Evolutionary conservation across 2,888 invertebrate species (phyloP).

Genomic region (Blastobasis adustella): DNA sequence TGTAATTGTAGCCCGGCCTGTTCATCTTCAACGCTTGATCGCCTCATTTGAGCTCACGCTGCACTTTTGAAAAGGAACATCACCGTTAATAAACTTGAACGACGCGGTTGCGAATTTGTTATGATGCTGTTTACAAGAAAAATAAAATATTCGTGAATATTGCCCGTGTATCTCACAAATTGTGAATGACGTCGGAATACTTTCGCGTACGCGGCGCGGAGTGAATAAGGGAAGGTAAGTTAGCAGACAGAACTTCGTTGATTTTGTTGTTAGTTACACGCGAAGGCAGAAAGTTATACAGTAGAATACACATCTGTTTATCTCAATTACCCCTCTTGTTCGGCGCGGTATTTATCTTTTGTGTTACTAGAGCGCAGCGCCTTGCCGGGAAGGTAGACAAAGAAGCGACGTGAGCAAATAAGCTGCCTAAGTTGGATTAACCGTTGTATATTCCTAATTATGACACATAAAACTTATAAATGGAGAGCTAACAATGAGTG

Average conservation of each 20-base stretch:
- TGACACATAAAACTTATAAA: slow-evolving; percentile 35
- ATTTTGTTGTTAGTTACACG: slow-evolving; percentile 54
- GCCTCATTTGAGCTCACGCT: slow-evolving; percentile 66
- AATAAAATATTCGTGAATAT: too few species aligned
- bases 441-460: slow-evolving; percentile 51
- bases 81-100: slow-evolving; percentile 28
- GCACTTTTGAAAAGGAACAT: slow-evolving; percentile 30
- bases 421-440: slow-evolving; percentile 52
- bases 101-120: slow-evolving; percentile 18
- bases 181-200: too few species aligned
- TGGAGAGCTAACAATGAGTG: too few species aligned
- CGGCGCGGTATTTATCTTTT: slow-evolving; percentile 61
- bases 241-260: slow-evolving; percentile 43
- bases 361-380: slow-evolving; percentile 45
- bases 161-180: too few species aligned
- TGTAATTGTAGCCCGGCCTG: slow-evolving; percentile 70
- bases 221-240: slow-evolving; percentile 25
- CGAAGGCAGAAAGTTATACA: slow-evolving; percentile 51
- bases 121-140: slow-evolving; percentile 36
- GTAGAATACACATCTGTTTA: slow-evolving; percentile 60
- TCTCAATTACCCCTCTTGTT: slow-evolving; percentile 65
- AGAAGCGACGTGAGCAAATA: slow-evolving; percentile 58
- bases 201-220: background rate
- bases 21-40: slow-evolving; percentile 66
- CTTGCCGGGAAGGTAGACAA: slow-evolving; percentile 46